These are phyloP conservation scores for Aproaerema taeniolella DNA, from an alignment of 2,888 invertebrate species.

Conservation along the genomic window DNA sequence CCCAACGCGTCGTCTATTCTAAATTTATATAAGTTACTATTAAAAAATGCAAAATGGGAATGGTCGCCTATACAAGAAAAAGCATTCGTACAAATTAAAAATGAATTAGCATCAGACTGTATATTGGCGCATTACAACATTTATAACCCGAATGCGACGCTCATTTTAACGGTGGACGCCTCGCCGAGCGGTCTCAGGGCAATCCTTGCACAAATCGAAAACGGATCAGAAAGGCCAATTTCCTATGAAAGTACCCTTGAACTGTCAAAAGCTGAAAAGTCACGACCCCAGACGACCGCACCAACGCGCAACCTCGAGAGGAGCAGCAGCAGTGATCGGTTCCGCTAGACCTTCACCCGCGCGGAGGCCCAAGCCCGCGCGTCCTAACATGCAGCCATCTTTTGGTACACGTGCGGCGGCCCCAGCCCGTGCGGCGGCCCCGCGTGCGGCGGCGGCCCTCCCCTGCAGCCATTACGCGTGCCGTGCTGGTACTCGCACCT, in stretches of 20 bases:
- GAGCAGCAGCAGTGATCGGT: too few relatives aligned
- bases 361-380: too few relatives aligned
- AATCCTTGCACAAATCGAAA: conserved; percentile 17
- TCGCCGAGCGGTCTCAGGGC: conserved; percentile 23
- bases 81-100: conserved; percentile 10
- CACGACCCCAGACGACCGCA: too few relatives aligned
- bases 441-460: too few relatives aligned
- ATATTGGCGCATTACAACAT: conserved; percentile 23
- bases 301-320: too few relatives aligned
- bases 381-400: too few relatives aligned
- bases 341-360: too few relatives aligned
- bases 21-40: conserved; percentile 1
- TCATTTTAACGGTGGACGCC: conserved; percentile 25
- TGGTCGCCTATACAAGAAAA: neutral
- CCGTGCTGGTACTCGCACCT: too few relatives aligned
- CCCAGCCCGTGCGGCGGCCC: too few relatives aligned
- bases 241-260: conserved; percentile 26
- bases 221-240: conserved; percentile 19
- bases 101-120: conserved; percentile 18
- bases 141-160: conserved; percentile 18
- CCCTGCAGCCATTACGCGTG: too few relatives aligned
- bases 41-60: neutral
- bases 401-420: too few relatives aligned
- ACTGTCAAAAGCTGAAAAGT: conserved; percentile 21
- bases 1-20: neutral